Evolutionary conservation across 2,113 vertebrate species (phyloP), one percentile per base, ranked within the genome.

Genomic region (Oophaga pumilio): DNA sequence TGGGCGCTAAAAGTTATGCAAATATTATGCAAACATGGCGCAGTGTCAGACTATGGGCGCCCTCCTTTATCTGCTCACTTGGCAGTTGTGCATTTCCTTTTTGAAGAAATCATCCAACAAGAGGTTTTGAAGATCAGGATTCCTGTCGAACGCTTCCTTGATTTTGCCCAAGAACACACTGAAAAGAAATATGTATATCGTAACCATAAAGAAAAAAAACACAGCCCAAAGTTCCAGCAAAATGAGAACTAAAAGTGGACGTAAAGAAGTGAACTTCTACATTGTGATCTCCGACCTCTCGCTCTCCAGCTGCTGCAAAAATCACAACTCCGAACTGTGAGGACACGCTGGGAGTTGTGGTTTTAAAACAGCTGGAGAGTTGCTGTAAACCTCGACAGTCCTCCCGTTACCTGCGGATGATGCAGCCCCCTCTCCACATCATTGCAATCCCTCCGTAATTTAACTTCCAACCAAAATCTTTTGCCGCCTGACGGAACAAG

Each of bases 371-470:
- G 5, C 33, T 43, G 33, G 33, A 43, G 5, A 43, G 33, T 43
- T 0, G 33, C 33, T 43, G 33, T 43, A 43, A 43, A 43, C 33
- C 33, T 43, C 33, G 3, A 43, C 33, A 43, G 3, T 5, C 33
- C 33, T 5, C 26, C n/a, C 6, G 0, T 83, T 88, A 98, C 98
- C 98, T 99, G 52, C 98, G 93, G 90, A 99, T 99, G 91, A 99
- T 99, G 94, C 98, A 99, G 91, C 98, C 98, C 59, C 98, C 98
- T 88, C 98, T 92, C 98, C 98, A 99, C 98, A 99, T 99, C 84
- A 99, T 93, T 28, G 98, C 98, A 8, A 99, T 99, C 22, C 92
- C 97, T 0, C 98, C 98, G 0, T 99, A 99, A 93, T 99, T 99
- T 69, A 99, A 95, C 0, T 94, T 94, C 98, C 98, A 99, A 91